Percentiles rank a stretch among this genome's conserved stretches.
Evolutionary conservation across 2,888 invertebrate genomes (phyloP).

Genomic region (Diplazon laetatorius): DNA sequence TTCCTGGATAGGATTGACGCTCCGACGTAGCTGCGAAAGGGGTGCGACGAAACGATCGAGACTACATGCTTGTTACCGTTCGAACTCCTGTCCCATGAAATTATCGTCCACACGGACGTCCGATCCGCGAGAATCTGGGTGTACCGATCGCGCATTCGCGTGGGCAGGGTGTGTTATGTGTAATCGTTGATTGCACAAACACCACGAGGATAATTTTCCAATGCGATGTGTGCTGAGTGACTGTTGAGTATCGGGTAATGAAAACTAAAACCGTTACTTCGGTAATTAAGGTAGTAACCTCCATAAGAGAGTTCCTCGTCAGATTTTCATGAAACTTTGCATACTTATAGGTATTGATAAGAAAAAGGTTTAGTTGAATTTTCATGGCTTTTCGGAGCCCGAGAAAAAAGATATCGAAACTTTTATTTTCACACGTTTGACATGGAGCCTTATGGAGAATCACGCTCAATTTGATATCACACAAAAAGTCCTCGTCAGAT

Average conservation of each 20-base stretch:
- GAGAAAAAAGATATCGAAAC: too few species aligned
- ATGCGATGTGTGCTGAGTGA: background rate
- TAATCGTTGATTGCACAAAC: background rate
- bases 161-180: background rate
- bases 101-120: conserved; percentile 3
- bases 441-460: too few species aligned
- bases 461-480: too few species aligned
- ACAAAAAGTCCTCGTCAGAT: too few species aligned
- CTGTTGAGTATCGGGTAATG: background rate
- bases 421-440: too few species aligned
- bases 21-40: background rate
- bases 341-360: too few species aligned
- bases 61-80: conserved; percentile 7
- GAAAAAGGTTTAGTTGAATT: too few species aligned
- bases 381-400: too few species aligned
- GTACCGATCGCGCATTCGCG: background rate
- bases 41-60: background rate
- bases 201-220: background rate
- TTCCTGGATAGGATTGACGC: conserved; percentile 34
- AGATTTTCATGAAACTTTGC: too few species aligned
- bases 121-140: too few species aligned
- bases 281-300: background rate
- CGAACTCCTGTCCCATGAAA: conserved; percentile 18
- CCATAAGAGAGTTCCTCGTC: too few species aligned
- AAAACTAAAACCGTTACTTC: background rate